These are phyloP conservation scores for Agrilus cyanescens DNA, from an alignment of 2,888 invertebrate genomes.

Conservation along the genomic window DNA sequence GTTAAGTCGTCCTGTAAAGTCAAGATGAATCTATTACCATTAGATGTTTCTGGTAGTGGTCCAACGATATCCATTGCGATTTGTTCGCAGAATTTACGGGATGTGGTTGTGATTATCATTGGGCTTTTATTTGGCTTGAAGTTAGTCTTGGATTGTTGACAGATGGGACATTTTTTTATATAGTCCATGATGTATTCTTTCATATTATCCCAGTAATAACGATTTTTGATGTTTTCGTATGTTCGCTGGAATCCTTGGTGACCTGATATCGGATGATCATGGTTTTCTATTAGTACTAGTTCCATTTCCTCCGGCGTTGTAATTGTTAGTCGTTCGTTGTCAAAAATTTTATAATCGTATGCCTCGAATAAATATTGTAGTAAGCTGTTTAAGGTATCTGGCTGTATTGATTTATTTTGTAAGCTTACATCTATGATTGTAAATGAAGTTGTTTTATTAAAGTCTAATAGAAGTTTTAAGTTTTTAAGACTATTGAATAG, in stretches of 20 bases:
- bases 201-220: background rate
- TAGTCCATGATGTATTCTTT: background rate
- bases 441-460: no score
- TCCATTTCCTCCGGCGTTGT: background rate
- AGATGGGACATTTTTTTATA: background rate
- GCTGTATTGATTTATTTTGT: background rate
- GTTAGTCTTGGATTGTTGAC: background rate
- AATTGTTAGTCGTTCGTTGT: no score
- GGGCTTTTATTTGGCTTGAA: background rate
- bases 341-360: background rate
- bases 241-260: constrained; percentile 1
- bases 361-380: background rate
- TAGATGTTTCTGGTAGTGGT: constrained; percentile 21
- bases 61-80: constrained; percentile 1
- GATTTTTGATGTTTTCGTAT: background rate
- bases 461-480: no score
- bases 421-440: background rate
- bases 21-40: constrained; percentile 20
- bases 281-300: background rate
- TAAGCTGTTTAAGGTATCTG: background rate
- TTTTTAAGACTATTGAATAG: no score
- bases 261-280: background rate
- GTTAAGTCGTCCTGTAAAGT: no score
- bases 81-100: background rate
- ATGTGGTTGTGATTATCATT: background rate